Percentiles rank a stretch among this genome's conserved stretches.
Conservation (phyloP, 2,888 invertebrate species). For the Hyppa rectilinea region DNA sequence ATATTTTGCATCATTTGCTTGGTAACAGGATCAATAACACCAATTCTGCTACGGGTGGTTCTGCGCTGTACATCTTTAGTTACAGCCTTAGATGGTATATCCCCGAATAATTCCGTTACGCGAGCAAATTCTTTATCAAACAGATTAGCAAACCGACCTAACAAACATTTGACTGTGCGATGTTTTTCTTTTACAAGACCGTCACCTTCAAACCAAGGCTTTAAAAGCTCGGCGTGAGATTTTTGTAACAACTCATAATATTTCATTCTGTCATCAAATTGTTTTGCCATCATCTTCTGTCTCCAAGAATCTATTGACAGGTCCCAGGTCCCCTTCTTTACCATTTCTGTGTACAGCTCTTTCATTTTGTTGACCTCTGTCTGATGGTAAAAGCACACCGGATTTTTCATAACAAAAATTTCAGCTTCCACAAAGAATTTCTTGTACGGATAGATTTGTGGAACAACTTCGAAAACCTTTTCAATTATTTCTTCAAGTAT, state of each 20-base stretch:
- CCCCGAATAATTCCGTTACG: conserved; percentile 58
- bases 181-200: conserved; percentile 77
- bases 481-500: conserved; percentile 73
- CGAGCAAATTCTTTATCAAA: conserved; percentile 78
- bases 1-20: conserved; percentile 71
- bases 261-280: conserved; percentile 82
- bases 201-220: conserved; percentile 83
- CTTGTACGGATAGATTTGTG: conserved; percentile 82
- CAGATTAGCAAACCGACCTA: conserved; percentile 77
- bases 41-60: not conserved
- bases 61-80: fast-evolving
- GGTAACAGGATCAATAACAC: conserved; percentile 40
- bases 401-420: conserved; percentile 85
- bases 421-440: conserved; percentile 82
- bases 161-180: conserved; percentile 75
- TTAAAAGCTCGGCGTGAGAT: conserved; percentile 78
- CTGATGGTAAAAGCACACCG: conserved; percentile 86
- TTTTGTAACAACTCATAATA: conserved; percentile 77
- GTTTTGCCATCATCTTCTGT: conserved; percentile 78
- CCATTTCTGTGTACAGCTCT: conserved; percentile 78
- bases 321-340: conserved; percentile 76
- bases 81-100: not conserved
- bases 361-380: conserved; percentile 82
- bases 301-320: conserved; percentile 83
- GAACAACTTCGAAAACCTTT: conserved; percentile 72